Evolutionary conservation across 2,888 invertebrate genomes (phyloP).

Genomic region (Aspidapion aeneum): DNA sequence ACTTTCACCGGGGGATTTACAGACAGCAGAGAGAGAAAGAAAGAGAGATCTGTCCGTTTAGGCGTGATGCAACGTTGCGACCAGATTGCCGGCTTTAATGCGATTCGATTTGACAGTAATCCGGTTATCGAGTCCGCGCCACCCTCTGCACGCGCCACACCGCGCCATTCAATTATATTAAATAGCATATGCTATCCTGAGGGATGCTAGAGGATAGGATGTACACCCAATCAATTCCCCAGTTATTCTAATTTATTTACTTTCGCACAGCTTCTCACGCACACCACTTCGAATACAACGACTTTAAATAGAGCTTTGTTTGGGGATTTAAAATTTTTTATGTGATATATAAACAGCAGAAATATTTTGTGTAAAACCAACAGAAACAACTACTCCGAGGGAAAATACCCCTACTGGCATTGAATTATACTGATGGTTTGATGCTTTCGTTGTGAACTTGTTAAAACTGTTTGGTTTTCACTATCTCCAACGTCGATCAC

Average conservation of each 20-base stretch:
- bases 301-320: too few relatives aligned
- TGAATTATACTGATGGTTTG: too few relatives aligned
- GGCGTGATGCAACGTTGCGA: conserved; percentile 37
- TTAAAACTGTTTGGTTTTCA: too few relatives aligned
- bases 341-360: too few relatives aligned
- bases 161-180: conserved; percentile 51
- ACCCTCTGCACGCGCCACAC: conserved; percentile 46
- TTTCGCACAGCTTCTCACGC: not conserved
- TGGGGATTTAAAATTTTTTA: too few relatives aligned
- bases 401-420: too few relatives aligned
- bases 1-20: not conserved
- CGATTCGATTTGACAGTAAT: conserved; percentile 53
- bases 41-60: not conserved
- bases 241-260: not conserved
- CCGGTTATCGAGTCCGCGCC: conserved; percentile 51
- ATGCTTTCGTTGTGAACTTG: too few relatives aligned
- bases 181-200: conserved; percentile 46
- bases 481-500: too few relatives aligned
- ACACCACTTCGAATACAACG: too few relatives aligned
- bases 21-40: too few relatives aligned
- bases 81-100: conserved; percentile 48
- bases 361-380: too few relatives aligned
- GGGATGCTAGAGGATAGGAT: not conserved
- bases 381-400: too few relatives aligned
- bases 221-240: not conserved